These are phyloP conservation scores for Euclidia mi DNA, from an alignment of 2,888 invertebrate species.

Conservation along the genomic window DNA sequence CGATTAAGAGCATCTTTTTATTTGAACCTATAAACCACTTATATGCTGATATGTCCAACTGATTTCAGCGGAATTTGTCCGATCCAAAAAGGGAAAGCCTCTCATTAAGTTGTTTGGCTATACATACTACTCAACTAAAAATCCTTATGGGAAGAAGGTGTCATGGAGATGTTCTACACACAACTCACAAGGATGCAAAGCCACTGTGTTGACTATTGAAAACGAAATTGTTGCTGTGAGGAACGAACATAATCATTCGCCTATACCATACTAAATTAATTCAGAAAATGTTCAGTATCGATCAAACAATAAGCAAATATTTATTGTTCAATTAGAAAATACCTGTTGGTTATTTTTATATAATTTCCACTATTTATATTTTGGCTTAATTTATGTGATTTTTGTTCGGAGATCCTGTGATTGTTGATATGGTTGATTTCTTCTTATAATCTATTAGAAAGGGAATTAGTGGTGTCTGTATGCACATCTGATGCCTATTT, in stretches of 20 bases:
- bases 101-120: conserved; percentile 56
- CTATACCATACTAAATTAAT: conserved; percentile 3
- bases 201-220: conserved; percentile 52
- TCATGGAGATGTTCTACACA: conserved; percentile 63
- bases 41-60: not conserved
- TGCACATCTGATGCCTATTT: no score
- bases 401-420: no score
- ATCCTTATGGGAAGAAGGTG: not conserved
- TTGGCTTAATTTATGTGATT: no score
- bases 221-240: conserved; percentile 27
- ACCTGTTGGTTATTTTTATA: no score
- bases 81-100: conserved; percentile 32
- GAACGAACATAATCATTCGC: conserved; percentile 25
- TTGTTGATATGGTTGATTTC: no score
- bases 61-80: conserved; percentile 33
- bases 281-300: no score
- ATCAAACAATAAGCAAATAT: no score
- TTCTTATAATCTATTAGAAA: no score
- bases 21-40: not conserved
- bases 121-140: conserved; percentile 44
- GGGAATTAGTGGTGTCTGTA: no score
- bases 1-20: no score
- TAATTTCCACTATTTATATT: no score
- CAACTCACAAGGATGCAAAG: conserved; percentile 54
- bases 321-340: no score